Evolutionary conservation across 92 coral and sea anemone species (phyloP).

Genomic region (Palythoa heliodiscus): DNA sequence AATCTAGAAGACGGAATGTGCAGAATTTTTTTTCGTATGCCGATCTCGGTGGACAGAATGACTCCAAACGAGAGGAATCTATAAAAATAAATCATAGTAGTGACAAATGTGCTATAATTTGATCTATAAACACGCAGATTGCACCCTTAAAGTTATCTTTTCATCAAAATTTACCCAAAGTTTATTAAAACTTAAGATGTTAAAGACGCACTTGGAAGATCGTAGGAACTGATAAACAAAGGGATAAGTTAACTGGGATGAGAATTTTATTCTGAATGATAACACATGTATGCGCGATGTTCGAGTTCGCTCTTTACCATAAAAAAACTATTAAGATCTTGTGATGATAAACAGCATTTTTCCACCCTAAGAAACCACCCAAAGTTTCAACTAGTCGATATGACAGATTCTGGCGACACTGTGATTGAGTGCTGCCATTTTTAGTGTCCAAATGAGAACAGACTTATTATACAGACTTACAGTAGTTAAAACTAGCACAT

Average conservation of each 20-base stretch:
- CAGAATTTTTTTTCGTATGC: neutral
- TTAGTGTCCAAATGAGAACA: too few species aligned
- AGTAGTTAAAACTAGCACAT: neutral
- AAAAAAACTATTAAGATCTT: too few species aligned
- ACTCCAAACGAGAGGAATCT: neutral
- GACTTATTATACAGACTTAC: neutral
- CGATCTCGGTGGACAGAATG: neutral
- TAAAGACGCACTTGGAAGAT: neutral
- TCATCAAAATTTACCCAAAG: neutral
- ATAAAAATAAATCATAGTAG: neutral
- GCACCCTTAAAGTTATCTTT: neutral
- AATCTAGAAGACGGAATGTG: neutral
- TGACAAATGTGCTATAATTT: neutral
- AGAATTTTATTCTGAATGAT: neutral
- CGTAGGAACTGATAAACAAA: neutral
- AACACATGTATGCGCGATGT: neutral
- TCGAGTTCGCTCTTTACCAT: too few species aligned
- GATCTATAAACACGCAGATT: neutral
- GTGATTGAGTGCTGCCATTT: neutral
- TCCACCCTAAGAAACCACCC: neutral
- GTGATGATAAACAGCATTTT: neutral
- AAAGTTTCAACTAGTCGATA: neutral
- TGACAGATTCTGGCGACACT: neutral
- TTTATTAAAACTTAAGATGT: conserved; percentile 1
- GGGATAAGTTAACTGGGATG: neutral